A percentile compares a stretch with the other conserved stretches of the same genome.
Conservation (phyloP, 2,113 vertebrate genomes). For the Sebastes schlegelii region DNA sequence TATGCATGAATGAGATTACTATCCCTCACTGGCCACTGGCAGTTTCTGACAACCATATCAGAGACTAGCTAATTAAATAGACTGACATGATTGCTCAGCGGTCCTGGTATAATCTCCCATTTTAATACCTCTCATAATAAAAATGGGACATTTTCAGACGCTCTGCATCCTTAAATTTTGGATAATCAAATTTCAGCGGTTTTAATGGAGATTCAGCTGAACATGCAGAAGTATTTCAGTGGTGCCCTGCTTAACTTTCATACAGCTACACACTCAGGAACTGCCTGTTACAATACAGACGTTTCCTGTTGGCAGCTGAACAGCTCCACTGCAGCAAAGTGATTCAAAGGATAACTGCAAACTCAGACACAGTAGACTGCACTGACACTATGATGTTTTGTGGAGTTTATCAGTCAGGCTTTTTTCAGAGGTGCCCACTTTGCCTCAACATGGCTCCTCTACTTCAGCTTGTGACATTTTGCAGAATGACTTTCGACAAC, state of each 20-base stretch:
- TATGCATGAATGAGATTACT: not conserved
- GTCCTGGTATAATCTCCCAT: not conserved
- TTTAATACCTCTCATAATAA: not conserved
- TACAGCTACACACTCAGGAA: slow-evolving; percentile 9
- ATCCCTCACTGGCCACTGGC: not conserved
- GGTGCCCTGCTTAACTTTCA: not conserved
- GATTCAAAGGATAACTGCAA: slow-evolving; percentile 7
- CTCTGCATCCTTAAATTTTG: not conserved
- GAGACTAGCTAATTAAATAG: not conserved
- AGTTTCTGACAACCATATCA: slow-evolving; percentile 3
- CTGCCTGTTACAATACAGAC: slow-evolving; percentile 18
- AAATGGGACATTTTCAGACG: not conserved
- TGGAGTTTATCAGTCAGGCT: not conserved
- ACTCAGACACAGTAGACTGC: slow-evolving; percentile 13
- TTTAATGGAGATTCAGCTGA: slow-evolving; percentile 24
- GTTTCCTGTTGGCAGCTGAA: slow-evolving; percentile 46
- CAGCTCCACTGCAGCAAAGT: slow-evolving; percentile 36
- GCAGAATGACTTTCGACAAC: not conserved
- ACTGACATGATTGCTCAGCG: not conserved
- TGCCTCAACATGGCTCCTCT: not conserved
- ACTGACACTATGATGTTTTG: not conserved
- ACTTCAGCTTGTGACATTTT: slow-evolving; percentile 31
- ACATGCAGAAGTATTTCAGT: not conserved
- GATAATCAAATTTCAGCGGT: not conserved
- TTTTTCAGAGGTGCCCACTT: not conserved